Evolutionary conservation across 2,797 vertebrate genomes (phyloP), one percentile per base, ranked within the genome.

Genomic region (Pithecia hirsuta): DNA sequence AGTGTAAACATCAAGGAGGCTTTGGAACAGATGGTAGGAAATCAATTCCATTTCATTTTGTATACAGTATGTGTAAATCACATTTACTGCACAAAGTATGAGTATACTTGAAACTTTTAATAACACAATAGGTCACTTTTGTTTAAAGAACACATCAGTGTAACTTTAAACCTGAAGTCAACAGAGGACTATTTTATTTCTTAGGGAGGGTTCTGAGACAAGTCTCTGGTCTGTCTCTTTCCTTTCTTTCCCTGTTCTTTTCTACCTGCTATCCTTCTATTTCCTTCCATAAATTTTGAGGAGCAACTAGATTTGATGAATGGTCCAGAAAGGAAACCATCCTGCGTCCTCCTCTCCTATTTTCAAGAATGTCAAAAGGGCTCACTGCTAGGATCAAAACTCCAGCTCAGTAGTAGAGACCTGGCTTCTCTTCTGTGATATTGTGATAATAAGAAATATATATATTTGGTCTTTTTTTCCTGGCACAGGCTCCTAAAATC

Each of bases 11-110:
- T 83, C 55, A 95, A 95, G 26, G 20, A 96, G 74, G 80, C 70
- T 93, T 86, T 87, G 72, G 59, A 93, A 92, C 72, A 95, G 92
- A 96, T 95, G 96, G 88, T 64, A 80, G 91, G 39, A 96, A 97
- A 96, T 86, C 85, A 94, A 89, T 36, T 88, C 50, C 30, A 76
- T 91, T 96, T 91, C 91, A 94, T 93, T 95, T 95, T 91, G 82
- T 93, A 94, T 10, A 86, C 0, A 96, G 41, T 92, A 59, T 48
- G 12, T 78, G 15, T 81, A 95, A 97, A 97, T 97, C 55, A 93
- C 72, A 92, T 91, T 96, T 95, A 96, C 39, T 83, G 22, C 36
- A 92, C 10, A 82, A 91, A 91, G 39, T 50, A 74, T 41, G n/a
- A 81, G 48, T 52, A 64, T 28, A 94, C 13, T 41, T 92, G 92